phyloP scores from a whole-genome alignment of 1,140 invertebrate genomes.

The Harlomillsia oculata region DNA sequence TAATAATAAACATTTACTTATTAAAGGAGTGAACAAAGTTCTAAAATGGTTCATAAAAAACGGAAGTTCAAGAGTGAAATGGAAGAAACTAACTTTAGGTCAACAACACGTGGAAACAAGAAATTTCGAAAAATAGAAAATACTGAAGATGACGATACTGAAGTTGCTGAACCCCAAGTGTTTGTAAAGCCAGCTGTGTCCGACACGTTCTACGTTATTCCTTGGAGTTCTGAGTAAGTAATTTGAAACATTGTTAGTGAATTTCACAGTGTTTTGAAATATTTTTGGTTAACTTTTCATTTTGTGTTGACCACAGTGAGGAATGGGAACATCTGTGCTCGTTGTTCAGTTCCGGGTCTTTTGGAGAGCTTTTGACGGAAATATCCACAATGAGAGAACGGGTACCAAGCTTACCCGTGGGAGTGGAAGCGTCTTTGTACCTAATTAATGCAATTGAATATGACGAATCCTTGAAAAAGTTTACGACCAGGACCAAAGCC shows the following conservation, averaged over 20 bases:
- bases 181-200: no score
- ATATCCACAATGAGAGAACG: constrained; percentile 37
- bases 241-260: neutral
- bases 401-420: constrained; percentile 53
- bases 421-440: constrained; percentile 55
- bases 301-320: constrained; percentile 38
- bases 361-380: constrained; percentile 38
- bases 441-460: constrained; percentile 50
- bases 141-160: no score
- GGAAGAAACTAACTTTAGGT: no score
- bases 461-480: constrained; percentile 50
- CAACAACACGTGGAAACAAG: no score
- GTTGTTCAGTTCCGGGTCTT: constrained; percentile 45
- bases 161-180: no score
- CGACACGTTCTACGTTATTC: constrained; percentile 2
- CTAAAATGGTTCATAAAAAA: no score
- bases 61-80: no score
- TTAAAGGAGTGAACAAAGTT: no score
- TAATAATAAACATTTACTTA: no score
- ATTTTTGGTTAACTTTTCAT: constrained; percentile 28
- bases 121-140: no score
- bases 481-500: neutral
- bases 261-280: constrained; percentile 29
- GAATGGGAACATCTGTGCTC: constrained; percentile 52
- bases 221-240: neutral